phyloP scores from a whole-genome alignment of 2,113 vertebrate genomes.

The Saccopteryx bilineata region DNA sequence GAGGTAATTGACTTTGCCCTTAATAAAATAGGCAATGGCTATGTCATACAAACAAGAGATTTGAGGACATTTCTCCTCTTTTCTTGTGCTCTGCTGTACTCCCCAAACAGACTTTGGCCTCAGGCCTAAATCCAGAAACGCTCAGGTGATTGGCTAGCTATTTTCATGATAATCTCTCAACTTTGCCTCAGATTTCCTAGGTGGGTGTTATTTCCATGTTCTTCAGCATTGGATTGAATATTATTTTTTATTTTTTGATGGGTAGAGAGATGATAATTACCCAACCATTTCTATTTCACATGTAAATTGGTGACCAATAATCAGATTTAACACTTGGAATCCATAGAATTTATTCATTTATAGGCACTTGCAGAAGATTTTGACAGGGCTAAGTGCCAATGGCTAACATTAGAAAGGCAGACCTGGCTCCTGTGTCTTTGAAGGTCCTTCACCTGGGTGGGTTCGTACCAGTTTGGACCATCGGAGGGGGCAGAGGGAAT shows the following conservation, averaged over 20 bases:
- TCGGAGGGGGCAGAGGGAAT: not conserved
- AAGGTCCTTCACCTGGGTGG: not conserved
- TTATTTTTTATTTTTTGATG: not conserved
- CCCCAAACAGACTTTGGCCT: not conserved
- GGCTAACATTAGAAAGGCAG: not conserved
- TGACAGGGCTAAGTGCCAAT: not conserved
- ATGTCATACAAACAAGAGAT: not conserved
- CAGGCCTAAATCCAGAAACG: not conserved
- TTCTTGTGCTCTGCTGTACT: not conserved
- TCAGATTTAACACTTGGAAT: not conserved
- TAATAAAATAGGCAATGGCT: conserved; percentile 24
- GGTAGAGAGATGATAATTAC: not conserved
- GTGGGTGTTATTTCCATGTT: not conserved
- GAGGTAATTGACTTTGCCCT: not conserved
- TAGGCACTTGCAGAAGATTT: not conserved
- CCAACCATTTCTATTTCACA: not conserved
- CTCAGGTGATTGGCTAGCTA: not conserved
- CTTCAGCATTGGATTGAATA: not conserved
- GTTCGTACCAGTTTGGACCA: not conserved
- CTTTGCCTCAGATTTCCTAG: not conserved
- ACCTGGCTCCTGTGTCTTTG: not conserved
- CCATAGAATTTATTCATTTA: not conserved
- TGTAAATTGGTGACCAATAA: not conserved
- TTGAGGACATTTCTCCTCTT: not conserved
- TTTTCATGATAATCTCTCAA: not conserved